Percentiles rank a stretch among this genome's conserved stretches.
These are phyloP conservation scores for Naja naja DNA, from an alignment of 2,113 vertebrate species.

Conservation along the genomic window DNA sequence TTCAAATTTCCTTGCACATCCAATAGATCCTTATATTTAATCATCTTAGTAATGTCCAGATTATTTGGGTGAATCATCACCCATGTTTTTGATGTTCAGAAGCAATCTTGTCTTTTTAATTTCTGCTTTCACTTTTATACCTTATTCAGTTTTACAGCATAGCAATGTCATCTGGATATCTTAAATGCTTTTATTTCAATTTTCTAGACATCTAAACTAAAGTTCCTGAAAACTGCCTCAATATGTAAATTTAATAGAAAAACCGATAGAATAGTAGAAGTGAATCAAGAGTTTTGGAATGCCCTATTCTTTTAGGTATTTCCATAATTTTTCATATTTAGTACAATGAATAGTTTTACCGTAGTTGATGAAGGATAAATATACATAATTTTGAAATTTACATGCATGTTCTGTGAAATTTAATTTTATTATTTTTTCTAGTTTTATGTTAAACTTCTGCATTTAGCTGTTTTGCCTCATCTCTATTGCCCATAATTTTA, in stretches of 20 bases:
- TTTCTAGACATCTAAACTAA: not conserved
- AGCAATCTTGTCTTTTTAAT: not conserved
- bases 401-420: not conserved
- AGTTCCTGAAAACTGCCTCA: not conserved
- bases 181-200: not conserved
- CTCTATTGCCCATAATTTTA: not conserved
- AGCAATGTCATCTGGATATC: not conserved
- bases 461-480: not conserved
- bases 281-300: not conserved
- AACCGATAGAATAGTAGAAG: not conserved
- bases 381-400: not conserved
- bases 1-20: no score
- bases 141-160: not conserved
- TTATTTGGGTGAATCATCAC: no score
- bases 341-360: not conserved
- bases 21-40: no score
- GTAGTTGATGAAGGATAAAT: not conserved
- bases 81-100: not conserved
- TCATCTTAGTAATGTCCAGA: no score
- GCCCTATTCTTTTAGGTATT: not conserved
- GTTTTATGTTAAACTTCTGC: not conserved
- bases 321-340: not conserved
- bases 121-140: not conserved
- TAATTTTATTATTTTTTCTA: not conserved
- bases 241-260: not conserved